These are phyloP conservation scores for Nephrotoma appendiculata DNA, from an alignment of 2,888 invertebrate species.

Conservation along the genomic window DNA sequence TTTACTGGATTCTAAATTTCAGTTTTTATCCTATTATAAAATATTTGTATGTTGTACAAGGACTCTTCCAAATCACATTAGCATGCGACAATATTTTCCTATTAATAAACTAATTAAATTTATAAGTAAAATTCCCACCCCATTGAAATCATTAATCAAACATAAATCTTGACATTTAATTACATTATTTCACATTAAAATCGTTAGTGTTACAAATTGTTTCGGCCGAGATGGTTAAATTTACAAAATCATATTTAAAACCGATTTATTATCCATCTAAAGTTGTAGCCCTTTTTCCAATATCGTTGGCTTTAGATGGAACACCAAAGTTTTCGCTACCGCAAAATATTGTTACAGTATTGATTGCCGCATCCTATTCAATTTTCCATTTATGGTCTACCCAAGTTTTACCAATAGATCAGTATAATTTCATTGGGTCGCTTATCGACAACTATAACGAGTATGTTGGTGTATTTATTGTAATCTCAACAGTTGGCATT, in stretches of 20 bases:
- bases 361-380: not conserved
- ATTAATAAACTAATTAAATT: not conserved
- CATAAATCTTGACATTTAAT: not conserved
- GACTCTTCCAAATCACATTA: not conserved
- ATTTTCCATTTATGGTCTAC: not conserved
- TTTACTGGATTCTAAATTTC: too few species aligned
- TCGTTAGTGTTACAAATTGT: not conserved
- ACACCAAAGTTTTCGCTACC: not conserved
- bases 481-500: not conserved
- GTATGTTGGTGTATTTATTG: not conserved
- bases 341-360: not conserved
- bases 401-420: not conserved
- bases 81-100: not conserved
- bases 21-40: too few species aligned
- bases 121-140: not conserved
- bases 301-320: not conserved
- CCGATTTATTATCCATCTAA: not conserved
- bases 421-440: not conserved
- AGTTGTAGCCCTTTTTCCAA: not conserved
- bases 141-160: not conserved
- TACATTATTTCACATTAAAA: not conserved
- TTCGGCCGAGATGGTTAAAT: not conserved
- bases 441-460: not conserved
- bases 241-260: not conserved
- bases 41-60: too few species aligned